Evolutionary conservation across 1,140 invertebrate genomes (phyloP).

Genomic region (Ruditapes philippinarum): DNA sequence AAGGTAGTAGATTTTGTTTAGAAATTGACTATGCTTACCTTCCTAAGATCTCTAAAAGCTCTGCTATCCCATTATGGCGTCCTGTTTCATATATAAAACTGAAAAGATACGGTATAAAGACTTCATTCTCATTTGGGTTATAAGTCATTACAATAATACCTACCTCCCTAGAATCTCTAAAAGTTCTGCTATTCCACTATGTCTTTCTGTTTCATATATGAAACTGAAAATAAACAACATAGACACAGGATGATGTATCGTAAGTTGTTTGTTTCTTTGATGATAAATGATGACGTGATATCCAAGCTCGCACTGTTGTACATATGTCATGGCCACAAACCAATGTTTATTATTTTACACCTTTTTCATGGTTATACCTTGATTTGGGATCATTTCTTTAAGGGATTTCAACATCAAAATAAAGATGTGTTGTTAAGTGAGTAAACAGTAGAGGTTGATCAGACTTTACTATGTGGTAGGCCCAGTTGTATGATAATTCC

Average conservation of each 20-base stretch:
- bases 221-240: conserved; percentile 75
- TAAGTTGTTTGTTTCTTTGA: conserved; percentile 5
- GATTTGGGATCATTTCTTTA: no score
- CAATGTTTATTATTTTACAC: no score
- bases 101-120: conserved; percentile 52
- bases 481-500: no score
- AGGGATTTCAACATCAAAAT: no score
- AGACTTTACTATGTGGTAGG: no score
- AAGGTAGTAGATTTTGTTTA: background rate
- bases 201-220: conserved; percentile 83
- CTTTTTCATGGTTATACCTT: no score
- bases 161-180: conserved; percentile 86
- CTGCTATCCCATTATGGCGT: conserved; percentile 82
- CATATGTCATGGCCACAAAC: no score
- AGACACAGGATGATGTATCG: conserved; percentile 31
- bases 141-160: conserved; percentile 28
- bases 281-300: background rate
- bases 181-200: conserved; percentile 83
- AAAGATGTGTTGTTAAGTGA: no score
- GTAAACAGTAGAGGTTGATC: no score
- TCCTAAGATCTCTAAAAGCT: conserved; percentile 86
- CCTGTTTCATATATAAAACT: conserved; percentile 85
- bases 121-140: background rate
- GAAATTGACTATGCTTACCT: conserved; percentile 75
- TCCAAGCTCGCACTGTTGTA: no score